These are phyloP conservation scores for Poeciliopsis turrubarensis DNA, from an alignment of 2,113 vertebrate genomes.

Conservation along the genomic window DNA sequence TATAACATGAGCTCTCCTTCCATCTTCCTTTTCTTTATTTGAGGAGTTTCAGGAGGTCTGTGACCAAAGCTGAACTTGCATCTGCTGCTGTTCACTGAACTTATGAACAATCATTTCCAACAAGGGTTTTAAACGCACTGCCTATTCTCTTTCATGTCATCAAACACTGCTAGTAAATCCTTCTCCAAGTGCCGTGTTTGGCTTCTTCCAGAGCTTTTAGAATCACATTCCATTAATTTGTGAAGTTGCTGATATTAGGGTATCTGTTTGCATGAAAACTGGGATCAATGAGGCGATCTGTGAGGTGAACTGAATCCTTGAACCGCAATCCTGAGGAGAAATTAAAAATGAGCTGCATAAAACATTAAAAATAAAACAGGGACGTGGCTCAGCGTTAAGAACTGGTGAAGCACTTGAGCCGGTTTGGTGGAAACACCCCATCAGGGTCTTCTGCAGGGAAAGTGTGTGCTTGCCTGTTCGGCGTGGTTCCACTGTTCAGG, in stretches of 20 bases:
- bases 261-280: neutral
- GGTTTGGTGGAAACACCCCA: neutral
- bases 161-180: neutral
- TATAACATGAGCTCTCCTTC: neutral
- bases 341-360: too few species aligned
- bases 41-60: too few species aligned
- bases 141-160: neutral
- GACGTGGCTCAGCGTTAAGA: too few species aligned
- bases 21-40: too few species aligned
- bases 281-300: neutral
- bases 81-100: neutral
- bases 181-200: neutral
- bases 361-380: too few species aligned
- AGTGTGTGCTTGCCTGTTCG: conserved; percentile 81
- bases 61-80: too few species aligned
- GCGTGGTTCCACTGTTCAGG: conserved; percentile 86
- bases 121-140: neutral
- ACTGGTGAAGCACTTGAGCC: too few species aligned
- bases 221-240: neutral
- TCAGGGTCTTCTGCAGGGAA: neutral
- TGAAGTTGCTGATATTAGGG: neutral
- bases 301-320: neutral
- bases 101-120: neutral
- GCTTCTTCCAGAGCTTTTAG: neutral
- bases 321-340: too few species aligned